phyloP scores from a whole-genome alignment of 1,140 invertebrate genomes.

The Meloidogyne floridensis region DNA sequence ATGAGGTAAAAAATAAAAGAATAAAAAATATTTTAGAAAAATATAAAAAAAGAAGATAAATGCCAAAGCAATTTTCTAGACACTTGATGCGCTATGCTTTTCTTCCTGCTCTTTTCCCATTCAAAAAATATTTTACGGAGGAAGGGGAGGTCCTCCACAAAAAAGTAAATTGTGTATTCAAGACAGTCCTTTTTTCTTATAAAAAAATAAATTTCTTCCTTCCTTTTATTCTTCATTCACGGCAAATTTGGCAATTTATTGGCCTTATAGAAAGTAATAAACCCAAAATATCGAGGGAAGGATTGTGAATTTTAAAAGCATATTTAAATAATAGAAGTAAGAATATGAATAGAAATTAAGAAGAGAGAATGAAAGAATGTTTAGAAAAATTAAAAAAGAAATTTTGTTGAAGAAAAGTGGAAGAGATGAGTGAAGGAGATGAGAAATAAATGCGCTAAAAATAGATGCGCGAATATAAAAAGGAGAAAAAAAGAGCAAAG shows the following conservation, averaged over 20 bases:
- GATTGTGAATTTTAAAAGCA: no score
- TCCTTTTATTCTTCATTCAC: conserved; percentile 5
- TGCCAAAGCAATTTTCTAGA: conserved; percentile 13
- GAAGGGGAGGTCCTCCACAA: not conserved
- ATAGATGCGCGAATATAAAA: no score
- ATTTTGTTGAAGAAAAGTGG: no score
- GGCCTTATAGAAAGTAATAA: no score
- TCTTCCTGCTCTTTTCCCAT: not conserved
- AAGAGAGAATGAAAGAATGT: no score
- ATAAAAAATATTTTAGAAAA: conserved; percentile 1
- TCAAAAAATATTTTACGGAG: not conserved
- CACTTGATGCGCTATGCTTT: not conserved
- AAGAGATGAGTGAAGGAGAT: no score
- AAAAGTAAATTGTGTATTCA: conserved; percentile 6
- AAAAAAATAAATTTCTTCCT: conserved; percentile 14
- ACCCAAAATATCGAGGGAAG: no score
- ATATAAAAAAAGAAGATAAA: conserved; percentile 13
- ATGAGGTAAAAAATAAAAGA: not conserved
- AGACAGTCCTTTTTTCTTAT: not conserved
- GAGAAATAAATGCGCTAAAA: no score
- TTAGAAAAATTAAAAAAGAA: no score
- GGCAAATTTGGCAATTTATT: not conserved
- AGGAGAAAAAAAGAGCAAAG: no score
- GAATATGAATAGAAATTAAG: no score
- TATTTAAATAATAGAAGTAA: no score